These are phyloP conservation scores for Oxycera nigricornis DNA, from an alignment of 2,888 invertebrate genomes.

Conservation along the genomic window DNA sequence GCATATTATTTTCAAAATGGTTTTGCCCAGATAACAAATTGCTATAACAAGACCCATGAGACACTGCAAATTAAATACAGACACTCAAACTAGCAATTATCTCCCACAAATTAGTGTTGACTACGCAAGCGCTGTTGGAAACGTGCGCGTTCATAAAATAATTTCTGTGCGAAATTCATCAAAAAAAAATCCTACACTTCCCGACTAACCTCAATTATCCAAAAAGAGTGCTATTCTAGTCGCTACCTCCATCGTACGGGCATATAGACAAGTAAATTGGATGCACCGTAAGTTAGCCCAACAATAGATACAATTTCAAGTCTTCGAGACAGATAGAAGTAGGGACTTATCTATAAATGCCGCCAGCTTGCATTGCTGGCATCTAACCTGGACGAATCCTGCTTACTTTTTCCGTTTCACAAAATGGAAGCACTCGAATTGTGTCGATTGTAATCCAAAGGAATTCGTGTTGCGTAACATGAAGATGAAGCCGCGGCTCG, in stretches of 20 bases:
- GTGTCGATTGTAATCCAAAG: conserved; percentile 33
- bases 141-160: neutral
- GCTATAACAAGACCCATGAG: neutral
- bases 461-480: conserved; percentile 36
- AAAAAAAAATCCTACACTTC: neutral
- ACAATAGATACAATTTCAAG: neutral
- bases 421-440: conserved; percentile 9
- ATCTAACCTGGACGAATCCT: neutral
- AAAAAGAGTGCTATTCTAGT: neutral
- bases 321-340: neutral
- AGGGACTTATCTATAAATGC: too few relatives aligned
- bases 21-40: too few relatives aligned
- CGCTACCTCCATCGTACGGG: too few relatives aligned
- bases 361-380: too few relatives aligned
- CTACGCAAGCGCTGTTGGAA: neutral
- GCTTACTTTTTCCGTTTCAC: neutral
- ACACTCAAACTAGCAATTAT: too few relatives aligned
- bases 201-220: neutral
- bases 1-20: too few relatives aligned
- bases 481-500: neutral
- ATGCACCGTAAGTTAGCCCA: neutral
- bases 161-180: neutral
- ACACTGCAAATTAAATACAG: neutral
- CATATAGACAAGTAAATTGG: neutral
- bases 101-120: neutral